Base-by-base conservation (phyloP, 1,140 invertebrate species). In the Drosophila yakuba region DNA sequence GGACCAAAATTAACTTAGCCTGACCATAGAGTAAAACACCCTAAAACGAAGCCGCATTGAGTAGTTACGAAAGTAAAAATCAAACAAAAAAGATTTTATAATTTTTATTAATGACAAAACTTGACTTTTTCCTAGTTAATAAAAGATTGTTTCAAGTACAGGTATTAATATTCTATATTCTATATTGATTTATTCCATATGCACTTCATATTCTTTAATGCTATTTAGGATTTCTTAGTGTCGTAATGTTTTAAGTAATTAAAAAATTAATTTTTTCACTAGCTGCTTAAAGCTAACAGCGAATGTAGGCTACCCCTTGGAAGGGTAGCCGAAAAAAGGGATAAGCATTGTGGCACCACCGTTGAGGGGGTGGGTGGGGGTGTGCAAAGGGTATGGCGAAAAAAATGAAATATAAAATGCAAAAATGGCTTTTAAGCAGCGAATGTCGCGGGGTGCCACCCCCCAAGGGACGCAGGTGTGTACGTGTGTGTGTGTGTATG, bases 381-480 rank as follows among this genome's bases (percentile, higher is more conserved):
- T 7, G n/a, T n/a, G n/a, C n/a, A 32, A 44, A 35, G 35, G 12
- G 47, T 45, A 41, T 51, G 64, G n/a, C 32, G 32, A 60, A 67
- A 78, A 81, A 86, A 88, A 88, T 82, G 79, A 82, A 82, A 86
- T 86, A 79, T 88, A 86, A 88, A 82, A 86, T 88, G 82, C 82
- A 88, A 86, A 86, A 86, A 86, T 86, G 66, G 79, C 83, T 86
- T 86, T 86, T 88, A 88, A 86, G 83, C 78, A 88, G 78, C 74
- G 79, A 76, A 78, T 76, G 82, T 78, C 83, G 79, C 78, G 14
- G 15, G 25, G 36, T 17, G 1, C 20, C 41, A n/a, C n/a, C 39
- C 8, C 55, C 48, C 62, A 58, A 50, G 74, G 81, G 81, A 73
- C 48, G 32, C 39, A 10, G 72, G 62, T 56, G 47, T 52, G 41